Conservation (phyloP, 2,797 vertebrate species). For the Xenops minutus region DNA sequence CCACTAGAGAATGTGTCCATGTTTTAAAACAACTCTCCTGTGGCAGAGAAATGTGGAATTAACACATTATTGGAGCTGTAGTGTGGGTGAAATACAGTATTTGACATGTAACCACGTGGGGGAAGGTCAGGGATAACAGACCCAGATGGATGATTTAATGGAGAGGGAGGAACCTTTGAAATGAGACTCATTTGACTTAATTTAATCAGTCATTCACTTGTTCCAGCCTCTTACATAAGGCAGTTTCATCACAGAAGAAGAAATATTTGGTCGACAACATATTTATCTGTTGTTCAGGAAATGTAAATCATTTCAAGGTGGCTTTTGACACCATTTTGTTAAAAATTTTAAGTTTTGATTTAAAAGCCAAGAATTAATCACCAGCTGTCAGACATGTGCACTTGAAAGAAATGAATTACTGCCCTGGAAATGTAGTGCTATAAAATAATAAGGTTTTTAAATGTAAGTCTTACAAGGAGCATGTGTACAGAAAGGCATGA, state of each 20-base stretch:
- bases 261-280: neutral
- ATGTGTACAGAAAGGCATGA: neutral
- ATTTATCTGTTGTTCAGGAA: neutral
- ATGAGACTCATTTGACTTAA: neutral
- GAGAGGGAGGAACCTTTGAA: neutral
- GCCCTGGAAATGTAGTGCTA: neutral
- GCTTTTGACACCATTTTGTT: neutral
- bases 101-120: neutral
- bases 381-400: neutral
- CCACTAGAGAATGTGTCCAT: neutral
- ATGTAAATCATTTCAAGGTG: neutral
- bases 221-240: neutral
- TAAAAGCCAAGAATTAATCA: conserved; percentile 14
- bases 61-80: neutral
- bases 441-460: neutral
- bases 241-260: neutral
- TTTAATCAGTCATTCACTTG: neutral
- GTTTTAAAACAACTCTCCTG: neutral
- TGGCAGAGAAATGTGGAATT: neutral
- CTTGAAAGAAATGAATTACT: neutral
- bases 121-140: neutral
- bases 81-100: neutral
- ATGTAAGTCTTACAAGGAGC: neutral
- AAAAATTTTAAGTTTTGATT: neutral
- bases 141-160: neutral